Evolutionary conservation across 2,797 vertebrate species (phyloP).

Genomic region (Girardinus metallicus): DNA sequence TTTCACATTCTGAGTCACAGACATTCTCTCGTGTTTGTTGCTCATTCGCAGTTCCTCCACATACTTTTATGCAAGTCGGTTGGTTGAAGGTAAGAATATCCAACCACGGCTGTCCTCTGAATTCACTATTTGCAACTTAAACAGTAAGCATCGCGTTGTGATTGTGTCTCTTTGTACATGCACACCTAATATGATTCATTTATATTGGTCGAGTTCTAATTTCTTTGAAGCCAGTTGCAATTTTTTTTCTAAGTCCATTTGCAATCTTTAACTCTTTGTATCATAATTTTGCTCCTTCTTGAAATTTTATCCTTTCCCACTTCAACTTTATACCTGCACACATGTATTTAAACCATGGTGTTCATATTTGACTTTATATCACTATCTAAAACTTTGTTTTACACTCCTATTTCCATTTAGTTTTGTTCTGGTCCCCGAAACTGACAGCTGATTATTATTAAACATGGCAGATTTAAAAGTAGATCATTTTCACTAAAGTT

Average conservation of each 20-base stretch:
- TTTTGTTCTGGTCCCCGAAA: not conserved
- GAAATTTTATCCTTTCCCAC: not conserved
- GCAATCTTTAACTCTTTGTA: not conserved
- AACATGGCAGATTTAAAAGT: not conserved
- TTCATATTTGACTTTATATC: no score
- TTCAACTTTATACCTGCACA: not conserved
- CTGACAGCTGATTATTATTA: not conserved
- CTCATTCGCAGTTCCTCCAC: not conserved
- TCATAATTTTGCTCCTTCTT: not conserved
- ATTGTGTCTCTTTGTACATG: not conserved
- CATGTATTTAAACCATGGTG: not conserved
- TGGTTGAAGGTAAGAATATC: not conserved
- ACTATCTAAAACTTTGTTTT: not conserved
- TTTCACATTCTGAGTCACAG: not conserved
- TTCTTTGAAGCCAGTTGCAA: not conserved
- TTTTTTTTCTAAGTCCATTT: not conserved
- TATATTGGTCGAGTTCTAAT: not conserved
- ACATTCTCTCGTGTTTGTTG: not conserved
- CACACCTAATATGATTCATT: not conserved
- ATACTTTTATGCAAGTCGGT: not conserved
- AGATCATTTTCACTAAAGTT: not conserved
- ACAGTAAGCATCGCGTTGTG: not conserved
- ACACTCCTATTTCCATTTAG: not conserved
- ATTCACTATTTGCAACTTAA: not conserved
- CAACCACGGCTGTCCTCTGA: not conserved